A percentile compares a stretch with the other conserved stretches of the same genome.
These are phyloP conservation scores for Euzophera pinguis DNA, from an alignment of 2,888 invertebrate species.

Conservation along the genomic window DNA sequence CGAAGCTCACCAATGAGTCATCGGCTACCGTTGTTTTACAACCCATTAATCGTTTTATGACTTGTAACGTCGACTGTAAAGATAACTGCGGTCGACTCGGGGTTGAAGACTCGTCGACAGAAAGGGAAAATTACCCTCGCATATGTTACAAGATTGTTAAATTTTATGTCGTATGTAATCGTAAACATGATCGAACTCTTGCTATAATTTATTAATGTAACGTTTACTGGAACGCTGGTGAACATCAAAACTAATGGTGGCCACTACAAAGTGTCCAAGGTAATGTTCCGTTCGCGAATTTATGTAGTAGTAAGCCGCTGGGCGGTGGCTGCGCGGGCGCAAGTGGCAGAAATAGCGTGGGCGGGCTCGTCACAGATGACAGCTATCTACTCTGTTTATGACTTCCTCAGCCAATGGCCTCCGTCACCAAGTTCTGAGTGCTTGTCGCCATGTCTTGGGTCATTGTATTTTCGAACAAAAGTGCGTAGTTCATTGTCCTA, in stretches of 20 bases:
- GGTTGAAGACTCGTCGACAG: slow-evolving; percentile 50
- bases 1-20: slow-evolving; percentile 33
- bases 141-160: slow-evolving; percentile 20
- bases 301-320: slow-evolving; percentile 44
- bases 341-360: slow-evolving; percentile 75
- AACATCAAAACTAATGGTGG: slow-evolving; percentile 31
- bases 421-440: slow-evolving; percentile 16
- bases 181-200: slow-evolving; percentile 16
- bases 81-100: slow-evolving; percentile 52
- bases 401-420: slow-evolving; percentile 79
- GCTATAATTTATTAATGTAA: slow-evolving; percentile 7
- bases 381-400: slow-evolving; percentile 71
- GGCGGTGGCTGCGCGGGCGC: slow-evolving; percentile 44
- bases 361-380: slow-evolving; percentile 72
- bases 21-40: slow-evolving; percentile 61
- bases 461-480: too few species aligned
- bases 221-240: slow-evolving; percentile 4
- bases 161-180: slow-evolving; percentile 18
- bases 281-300: slow-evolving; percentile 48
- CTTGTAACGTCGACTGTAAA: slow-evolving; percentile 57
- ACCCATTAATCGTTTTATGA: slow-evolving; percentile 65
- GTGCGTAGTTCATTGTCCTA: too few species aligned
- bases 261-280: slow-evolving; percentile 49
- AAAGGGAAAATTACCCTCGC: slow-evolving; percentile 28
- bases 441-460: background rate